A percentile compares a stretch with the other conserved stretches of the same genome.
phyloP scores from a whole-genome alignment of 2,888 invertebrate genomes.

The Caradrina clavipalpis region DNA sequence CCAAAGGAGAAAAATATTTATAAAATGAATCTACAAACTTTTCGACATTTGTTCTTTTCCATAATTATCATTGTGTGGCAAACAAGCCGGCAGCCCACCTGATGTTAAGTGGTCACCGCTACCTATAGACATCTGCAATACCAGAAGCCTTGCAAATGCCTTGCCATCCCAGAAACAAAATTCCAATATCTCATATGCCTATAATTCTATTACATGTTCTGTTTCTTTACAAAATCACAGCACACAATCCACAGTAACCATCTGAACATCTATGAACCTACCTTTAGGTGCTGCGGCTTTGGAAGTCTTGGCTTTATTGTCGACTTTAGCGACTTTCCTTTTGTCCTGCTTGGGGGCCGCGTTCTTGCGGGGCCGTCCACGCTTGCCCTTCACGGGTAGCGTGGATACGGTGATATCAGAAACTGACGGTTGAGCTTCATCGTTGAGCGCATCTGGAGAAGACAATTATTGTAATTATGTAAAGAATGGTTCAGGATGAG shows the following conservation, averaged over 20 bases:
- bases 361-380: slow-evolving; percentile 77
- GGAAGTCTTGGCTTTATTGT: slow-evolving; percentile 62
- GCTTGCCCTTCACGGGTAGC: slow-evolving; percentile 74
- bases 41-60: no score
- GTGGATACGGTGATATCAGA: slow-evolving; percentile 70
- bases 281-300: slow-evolving; percentile 77
- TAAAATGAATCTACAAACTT: no score
- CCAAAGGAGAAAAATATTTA: no score
- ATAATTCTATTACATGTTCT: no score
- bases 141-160: no score
- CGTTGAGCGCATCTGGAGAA: slow-evolving; percentile 68
- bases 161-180: no score
- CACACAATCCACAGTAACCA: slow-evolving; percentile 9
- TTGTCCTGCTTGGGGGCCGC: slow-evolving; percentile 72
- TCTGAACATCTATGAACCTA: slow-evolving; percentile 65
- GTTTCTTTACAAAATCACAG: slow-evolving; percentile 8
- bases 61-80: no score
- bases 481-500: no score
- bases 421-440: slow-evolving; percentile 65
- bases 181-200: no score
- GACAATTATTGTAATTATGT: not conserved
- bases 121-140: no score
- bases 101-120: no score
- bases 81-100: no score
- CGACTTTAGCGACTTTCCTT: slow-evolving; percentile 52